These are phyloP conservation scores for Chionoecetes opilio DNA, from an alignment of 1,140 invertebrate species.

Conservation along the genomic window DNA sequence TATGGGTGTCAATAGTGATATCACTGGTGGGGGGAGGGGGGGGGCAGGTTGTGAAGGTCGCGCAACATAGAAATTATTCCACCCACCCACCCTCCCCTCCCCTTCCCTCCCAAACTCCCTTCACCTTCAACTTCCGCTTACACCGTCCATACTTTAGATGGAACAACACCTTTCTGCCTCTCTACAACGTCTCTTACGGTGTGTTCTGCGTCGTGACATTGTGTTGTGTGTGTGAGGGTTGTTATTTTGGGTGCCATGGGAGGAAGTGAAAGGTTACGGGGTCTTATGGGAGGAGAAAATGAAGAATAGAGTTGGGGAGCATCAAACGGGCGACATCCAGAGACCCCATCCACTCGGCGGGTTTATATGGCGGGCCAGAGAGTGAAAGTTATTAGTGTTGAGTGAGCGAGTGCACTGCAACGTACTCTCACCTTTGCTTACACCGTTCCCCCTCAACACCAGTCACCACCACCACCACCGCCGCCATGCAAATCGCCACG, in stretches of 20 bases:
- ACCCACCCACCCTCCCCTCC: background rate
- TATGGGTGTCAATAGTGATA: background rate
- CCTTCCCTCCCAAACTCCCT: background rate
- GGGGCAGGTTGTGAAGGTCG: background rate
- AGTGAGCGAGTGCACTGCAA: conserved; percentile 57
- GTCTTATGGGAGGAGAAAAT: too few species aligned
- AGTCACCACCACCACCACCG: background rate
- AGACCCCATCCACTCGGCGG: conserved; percentile 47
- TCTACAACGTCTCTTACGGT: background rate
- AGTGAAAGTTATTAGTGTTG: conserved; percentile 68
- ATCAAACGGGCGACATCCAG: conserved; percentile 47
- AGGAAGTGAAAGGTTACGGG: background rate
- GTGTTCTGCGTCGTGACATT: background rate
- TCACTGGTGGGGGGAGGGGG: background rate
- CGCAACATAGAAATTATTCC: background rate
- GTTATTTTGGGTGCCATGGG: too few species aligned
- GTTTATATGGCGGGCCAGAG: conserved; percentile 62
- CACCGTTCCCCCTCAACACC: conserved; percentile 3
- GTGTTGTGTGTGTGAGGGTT: background rate
- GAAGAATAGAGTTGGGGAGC: background rate
- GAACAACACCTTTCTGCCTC: background rate
- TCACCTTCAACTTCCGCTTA: conserved; percentile 46
- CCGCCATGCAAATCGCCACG: background rate
- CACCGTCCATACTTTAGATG: background rate
- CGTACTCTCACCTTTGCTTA: conserved; percentile 55